Conservation (phyloP, 1,140 invertebrate species). For the Lasaia peninsularis region DNA sequence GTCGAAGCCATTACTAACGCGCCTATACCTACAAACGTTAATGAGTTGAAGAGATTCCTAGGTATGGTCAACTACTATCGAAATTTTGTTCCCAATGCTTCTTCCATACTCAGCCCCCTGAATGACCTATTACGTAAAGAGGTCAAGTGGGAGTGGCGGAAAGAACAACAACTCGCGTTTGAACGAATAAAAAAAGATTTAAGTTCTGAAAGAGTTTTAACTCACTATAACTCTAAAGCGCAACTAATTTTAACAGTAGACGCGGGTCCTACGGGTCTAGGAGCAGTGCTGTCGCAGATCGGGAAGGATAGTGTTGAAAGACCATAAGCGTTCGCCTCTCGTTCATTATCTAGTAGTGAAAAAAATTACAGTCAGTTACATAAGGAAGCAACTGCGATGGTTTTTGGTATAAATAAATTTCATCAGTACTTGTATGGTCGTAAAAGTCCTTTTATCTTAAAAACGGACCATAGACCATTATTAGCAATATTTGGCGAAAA, state of each 20-base stretch:
- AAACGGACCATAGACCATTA: constrained; percentile 31
- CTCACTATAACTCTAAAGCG: constrained; percentile 53
- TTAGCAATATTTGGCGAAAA: constrained; percentile 27
- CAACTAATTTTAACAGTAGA: constrained; percentile 43
- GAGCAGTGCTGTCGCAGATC: constrained; percentile 41
- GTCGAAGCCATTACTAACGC: constrained; percentile 44
- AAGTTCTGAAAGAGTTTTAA: constrained; percentile 39
- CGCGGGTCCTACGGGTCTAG: constrained; percentile 43
- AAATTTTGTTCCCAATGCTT: constrained; percentile 67
- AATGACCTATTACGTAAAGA: constrained; percentile 35
- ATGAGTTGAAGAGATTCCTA: constrained; percentile 60
- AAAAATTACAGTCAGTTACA: constrained; percentile 72
- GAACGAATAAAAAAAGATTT: constrained; percentile 33
- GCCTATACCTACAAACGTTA: constrained; percentile 43
- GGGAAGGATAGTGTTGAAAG: constrained; percentile 32
- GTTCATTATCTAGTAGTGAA: constrained; percentile 56
- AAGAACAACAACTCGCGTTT: constrained; percentile 34
- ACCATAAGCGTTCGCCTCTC: constrained; percentile 64
- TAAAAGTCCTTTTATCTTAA: constrained; percentile 29
- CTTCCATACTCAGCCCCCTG: constrained; percentile 44
- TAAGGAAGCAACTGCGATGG: constrained; percentile 69
- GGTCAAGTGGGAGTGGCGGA: constrained; percentile 27
- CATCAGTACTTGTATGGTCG: constrained; percentile 58
- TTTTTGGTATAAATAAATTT: constrained; percentile 65
- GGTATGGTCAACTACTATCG: constrained; percentile 56